These are phyloP conservation scores for Macaria notata DNA, from an alignment of 2,888 invertebrate genomes.

Conservation along the genomic window DNA sequence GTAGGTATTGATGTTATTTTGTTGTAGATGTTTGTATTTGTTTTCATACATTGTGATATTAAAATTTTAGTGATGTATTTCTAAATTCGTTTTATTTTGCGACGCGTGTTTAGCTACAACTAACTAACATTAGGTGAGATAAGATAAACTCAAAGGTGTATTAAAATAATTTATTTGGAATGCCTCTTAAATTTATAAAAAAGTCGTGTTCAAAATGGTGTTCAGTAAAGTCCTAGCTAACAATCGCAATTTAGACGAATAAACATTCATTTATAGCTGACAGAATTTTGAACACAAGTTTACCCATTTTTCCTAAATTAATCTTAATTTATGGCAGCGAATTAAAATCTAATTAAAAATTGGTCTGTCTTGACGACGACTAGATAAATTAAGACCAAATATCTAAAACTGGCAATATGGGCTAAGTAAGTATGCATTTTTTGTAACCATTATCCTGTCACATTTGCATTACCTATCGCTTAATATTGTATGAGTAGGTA, in stretches of 20 bases:
- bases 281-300: constrained; percentile 76
- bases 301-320: constrained; percentile 14
- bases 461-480: too few species aligned
- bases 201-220: constrained; percentile 75
- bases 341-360: constrained; percentile 33
- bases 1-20: constrained; percentile 69
- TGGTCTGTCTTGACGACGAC: constrained; percentile 33
- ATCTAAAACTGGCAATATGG: not conserved
- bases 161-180: constrained; percentile 49
- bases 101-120: too few species aligned
- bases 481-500: too few species aligned
- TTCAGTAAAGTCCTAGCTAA: not conserved
- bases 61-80: constrained; percentile 14
- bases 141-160: constrained; percentile 19
- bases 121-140: too few species aligned
- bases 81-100: too few species aligned
- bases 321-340: constrained; percentile 59
- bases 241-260: too few species aligned
- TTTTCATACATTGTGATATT: constrained; percentile 26
- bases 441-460: too few species aligned
- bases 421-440: too few species aligned
- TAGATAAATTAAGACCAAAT: constrained; percentile 25
- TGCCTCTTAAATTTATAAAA: constrained; percentile 31
- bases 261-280: constrained; percentile 11
- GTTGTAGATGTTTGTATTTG: constrained; percentile 41